Conservation (phyloP, 2,113 vertebrate species). For the Sardina pilchardus region DNA sequence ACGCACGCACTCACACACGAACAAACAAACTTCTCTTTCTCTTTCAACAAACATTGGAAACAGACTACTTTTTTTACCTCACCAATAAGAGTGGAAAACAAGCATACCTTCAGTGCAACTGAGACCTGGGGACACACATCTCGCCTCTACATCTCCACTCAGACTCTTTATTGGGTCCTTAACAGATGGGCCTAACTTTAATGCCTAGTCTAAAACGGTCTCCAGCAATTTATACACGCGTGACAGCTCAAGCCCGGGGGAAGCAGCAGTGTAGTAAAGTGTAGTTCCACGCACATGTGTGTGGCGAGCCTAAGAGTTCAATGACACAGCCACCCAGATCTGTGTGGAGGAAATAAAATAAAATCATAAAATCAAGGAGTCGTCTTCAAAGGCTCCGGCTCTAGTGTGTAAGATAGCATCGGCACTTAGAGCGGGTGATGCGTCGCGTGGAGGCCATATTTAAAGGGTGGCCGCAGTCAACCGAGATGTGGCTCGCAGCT, state of each 20-base stretch:
- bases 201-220: constrained; percentile 69
- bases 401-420: constrained; percentile 66
- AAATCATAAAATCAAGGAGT: neutral
- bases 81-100: neutral
- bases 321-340: constrained; percentile 29
- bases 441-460: constrained; percentile 44
- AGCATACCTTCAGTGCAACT: neutral
- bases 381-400: constrained; percentile 59
- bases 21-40: too few relatives aligned
- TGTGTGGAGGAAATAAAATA: constrained; percentile 31
- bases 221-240: constrained; percentile 58
- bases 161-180: constrained; percentile 69
- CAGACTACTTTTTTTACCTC: neutral
- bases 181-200: constrained; percentile 75
- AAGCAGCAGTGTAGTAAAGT: constrained; percentile 23
- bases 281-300: constrained; percentile 16
- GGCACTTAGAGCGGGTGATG: constrained; percentile 4
- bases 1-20: too few relatives aligned
- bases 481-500: too few relatives aligned
- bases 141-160: constrained; percentile 50
- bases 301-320: neutral
- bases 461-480: constrained; percentile 13
- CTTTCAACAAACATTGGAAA: neutral
- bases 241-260: constrained; percentile 46
- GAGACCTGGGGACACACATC: constrained; percentile 41